Percentiles rank a stretch among this genome's conserved stretches.
Conservation (phyloP, 2,797 vertebrate species). For the Sebastes taczanowskii region DNA sequence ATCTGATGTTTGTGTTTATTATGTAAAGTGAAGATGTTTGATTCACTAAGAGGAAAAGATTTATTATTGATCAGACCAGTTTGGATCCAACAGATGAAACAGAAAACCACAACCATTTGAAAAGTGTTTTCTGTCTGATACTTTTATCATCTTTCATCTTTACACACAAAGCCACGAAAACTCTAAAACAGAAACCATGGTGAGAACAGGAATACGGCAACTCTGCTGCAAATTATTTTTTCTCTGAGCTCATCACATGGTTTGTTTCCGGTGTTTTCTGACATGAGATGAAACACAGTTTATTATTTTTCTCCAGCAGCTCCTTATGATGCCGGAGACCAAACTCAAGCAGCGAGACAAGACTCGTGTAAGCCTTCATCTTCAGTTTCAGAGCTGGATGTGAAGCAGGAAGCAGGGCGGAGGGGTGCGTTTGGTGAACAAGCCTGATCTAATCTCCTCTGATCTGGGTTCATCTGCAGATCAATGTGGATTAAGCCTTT, state of each 20-base stretch:
- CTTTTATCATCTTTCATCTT: background rate
- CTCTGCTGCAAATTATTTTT: background rate
- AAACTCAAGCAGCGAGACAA: background rate
- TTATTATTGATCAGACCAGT: slow-evolving; percentile 27
- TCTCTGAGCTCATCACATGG: background rate
- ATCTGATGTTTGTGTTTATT: slow-evolving; percentile 28
- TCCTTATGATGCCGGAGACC: background rate
- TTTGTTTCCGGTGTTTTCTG: background rate
- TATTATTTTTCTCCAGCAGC: background rate
- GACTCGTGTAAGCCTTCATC: background rate
- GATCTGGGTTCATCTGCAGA: slow-evolving; percentile 62
- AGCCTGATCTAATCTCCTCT: slow-evolving; percentile 59
- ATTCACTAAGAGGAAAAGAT: background rate
- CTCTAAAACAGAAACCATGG: no score
- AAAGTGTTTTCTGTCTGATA: background rate
- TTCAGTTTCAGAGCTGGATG: background rate
- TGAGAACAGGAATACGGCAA: no score
- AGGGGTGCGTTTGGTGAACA: slow-evolving; percentile 26
- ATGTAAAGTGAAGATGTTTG: slow-evolving; percentile 16
- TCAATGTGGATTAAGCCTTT: slow-evolving; percentile 61
- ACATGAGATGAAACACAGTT: background rate
- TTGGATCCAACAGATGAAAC: background rate
- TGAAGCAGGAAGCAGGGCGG: background rate
- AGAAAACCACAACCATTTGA: background rate
- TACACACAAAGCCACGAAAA: no score